Base-by-base conservation (phyloP, 2,113 vertebrate genomes). In the Ia io region DNA sequence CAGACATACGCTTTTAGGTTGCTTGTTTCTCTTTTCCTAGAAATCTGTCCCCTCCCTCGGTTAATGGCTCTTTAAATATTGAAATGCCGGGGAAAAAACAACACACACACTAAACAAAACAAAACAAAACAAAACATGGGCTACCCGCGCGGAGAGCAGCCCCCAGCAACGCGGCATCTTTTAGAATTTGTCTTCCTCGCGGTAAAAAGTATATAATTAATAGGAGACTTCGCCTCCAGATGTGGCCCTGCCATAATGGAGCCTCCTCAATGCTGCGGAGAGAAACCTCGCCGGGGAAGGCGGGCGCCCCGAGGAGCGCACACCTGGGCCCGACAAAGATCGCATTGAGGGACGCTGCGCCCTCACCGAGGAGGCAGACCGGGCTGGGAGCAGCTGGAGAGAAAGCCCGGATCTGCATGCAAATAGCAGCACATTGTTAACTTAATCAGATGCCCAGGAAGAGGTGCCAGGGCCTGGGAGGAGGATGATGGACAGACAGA, bases 341-440 rank as follows among this genome's bases (percentile, higher is more conserved):
- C 99, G 99, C 99, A 99, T 99, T 99, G 99, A 99, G 99, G 99
- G 99, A 99, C 99, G 99, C 99, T 99, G 99, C 98, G 99, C 99
- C 99, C 99, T 99, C 99, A 98, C 99, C 98, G 99, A 99, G 98
- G 98, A 99, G 99, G 99, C 99, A 99, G 99, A 99, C 99, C 99
- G 98, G 98, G 98, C 98, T 98, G 94, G 98, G 98, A 99, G 98
- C 99, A 99, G 99, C 98, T 99, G 98, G 98, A 99, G 98, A 98
- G 99, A 99, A 98, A 98, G 99, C 99, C 98, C 98, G 99, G 99
- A 99, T 99, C 99, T 99, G 99, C 99, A 99, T 99, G 99, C 99
- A 99, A 99, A 99, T 99, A 99, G 99, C 99, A 99, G 98, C 99
- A 99, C 99, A 99, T 99, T 99, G 99, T 99, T 99, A 99, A 99